phyloP scores from a whole-genome alignment of 2,113 vertebrate genomes.

The Aegotheles bennettii region DNA sequence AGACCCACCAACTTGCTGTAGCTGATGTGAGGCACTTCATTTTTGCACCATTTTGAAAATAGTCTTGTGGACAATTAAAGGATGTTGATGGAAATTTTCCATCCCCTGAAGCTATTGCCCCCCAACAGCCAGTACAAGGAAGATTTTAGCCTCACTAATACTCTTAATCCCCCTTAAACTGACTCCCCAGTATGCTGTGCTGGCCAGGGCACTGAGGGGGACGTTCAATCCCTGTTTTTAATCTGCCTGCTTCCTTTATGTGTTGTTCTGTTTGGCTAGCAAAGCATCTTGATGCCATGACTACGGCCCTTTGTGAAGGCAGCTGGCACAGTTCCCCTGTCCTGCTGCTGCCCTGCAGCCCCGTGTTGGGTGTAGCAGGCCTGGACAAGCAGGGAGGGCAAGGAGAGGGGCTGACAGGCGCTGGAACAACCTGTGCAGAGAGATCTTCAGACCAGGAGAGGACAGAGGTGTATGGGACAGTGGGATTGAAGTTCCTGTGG shows the following conservation, averaged over 20 bases:
- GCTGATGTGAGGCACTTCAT: neutral
- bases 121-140: neutral
- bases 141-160: conserved; percentile 6
- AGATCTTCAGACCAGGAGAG: neutral
- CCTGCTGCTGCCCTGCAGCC: neutral
- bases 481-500: neutral
- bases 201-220: neutral
- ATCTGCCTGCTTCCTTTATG: neutral
- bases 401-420: neutral
- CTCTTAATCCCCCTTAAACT: conserved; percentile 26
- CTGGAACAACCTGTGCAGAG: neutral
- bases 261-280: conserved; percentile 34
- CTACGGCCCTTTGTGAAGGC: neutral
- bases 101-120: neutral
- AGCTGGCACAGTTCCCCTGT: neutral
- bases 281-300: conserved; percentile 16
- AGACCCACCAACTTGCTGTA: neutral
- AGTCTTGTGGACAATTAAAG: neutral
- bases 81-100: neutral
- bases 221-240: neutral
- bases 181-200: neutral
- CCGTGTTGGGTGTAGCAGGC: neutral
- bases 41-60: neutral
- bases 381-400: neutral
- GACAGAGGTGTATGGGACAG: neutral